Percentiles rank a stretch among this genome's conserved stretches.
These are phyloP conservation scores for Microplitis demolitor DNA, from an alignment of 1,140 invertebrate genomes.

Conservation along the genomic window DNA sequence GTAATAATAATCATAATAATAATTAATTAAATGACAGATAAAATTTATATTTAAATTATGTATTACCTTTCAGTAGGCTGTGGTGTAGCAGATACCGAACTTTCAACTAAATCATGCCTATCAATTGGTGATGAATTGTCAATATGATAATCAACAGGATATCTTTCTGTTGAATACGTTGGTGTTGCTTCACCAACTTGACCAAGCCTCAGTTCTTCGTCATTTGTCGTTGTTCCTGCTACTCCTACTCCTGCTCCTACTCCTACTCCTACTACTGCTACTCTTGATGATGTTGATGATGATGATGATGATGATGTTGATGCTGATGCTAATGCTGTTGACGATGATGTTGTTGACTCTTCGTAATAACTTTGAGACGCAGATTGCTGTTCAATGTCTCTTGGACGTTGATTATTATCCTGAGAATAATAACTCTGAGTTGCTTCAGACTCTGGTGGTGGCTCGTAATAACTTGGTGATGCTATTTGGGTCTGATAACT, in stretches of 20 bases:
- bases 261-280: too few relatives aligned
- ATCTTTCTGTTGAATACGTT: constrained; percentile 48
- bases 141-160: constrained; percentile 52
- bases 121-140: constrained; percentile 52
- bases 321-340: too few relatives aligned
- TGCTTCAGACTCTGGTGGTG: constrained; percentile 48
- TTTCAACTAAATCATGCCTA: constrained; percentile 58
- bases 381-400: constrained; percentile 32
- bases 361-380: constrained; percentile 57
- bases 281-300: too few relatives aligned
- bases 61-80: constrained; percentile 57
- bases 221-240: too few relatives aligned
- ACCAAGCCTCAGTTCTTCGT: constrained; percentile 38
- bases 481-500: constrained; percentile 51
- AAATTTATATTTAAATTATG: constrained; percentile 20
- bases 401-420: constrained; percentile 36
- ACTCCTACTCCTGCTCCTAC: too few relatives aligned
- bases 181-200: constrained; percentile 53
- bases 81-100: constrained; percentile 50
- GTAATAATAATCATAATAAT: background rate
- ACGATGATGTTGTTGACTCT: constrained; percentile 31
- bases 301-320: too few relatives aligned
- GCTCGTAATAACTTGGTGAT: constrained; percentile 51
- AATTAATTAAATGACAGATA: background rate
- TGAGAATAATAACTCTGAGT: constrained; percentile 56